Base-by-base conservation (phyloP, 2,797 vertebrate species). In the Siniperca undulata region DNA sequence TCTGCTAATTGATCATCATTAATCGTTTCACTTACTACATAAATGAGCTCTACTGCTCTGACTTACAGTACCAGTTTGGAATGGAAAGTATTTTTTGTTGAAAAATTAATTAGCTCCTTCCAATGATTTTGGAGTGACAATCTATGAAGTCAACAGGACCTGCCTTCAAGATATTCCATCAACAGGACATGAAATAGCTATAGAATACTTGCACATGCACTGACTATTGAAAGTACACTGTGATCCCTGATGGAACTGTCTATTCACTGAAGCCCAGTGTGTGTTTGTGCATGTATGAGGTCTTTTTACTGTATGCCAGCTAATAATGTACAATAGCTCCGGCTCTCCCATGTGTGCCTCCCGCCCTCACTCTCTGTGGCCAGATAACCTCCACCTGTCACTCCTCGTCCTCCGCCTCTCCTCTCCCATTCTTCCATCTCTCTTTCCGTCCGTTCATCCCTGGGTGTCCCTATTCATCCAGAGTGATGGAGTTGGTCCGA, bases 311-410 rank as follows among this genome's bases (percentile, higher is more conserved):
- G 70, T 85, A 85, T 82, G 64, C 85, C 83, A 77, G 59, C 66
- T 87, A 86, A 90, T 90, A 89, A 87, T 85, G 77, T 85, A 91
- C 89, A 91, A 88, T 92, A 73, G 78, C 78, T 74, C 38, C 72
- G 44, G 68, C 79, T 67, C 82, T 62, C 60, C 61, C 56, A 27
- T 74, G 71, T 65, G 81, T 52, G 67, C 78, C 69, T 77, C 78
- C 74, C 42, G 8, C 83, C 48, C 42, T 78, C 78, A 70, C 77
- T 76, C 80, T 88, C 77, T 68, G 67, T 72, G 71, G 68, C 60
- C 70, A 90, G 89, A 94, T 94, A 94, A 95, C 91, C 93, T 93
- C 92, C 85, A 92, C 87, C 86, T 89, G 88, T 90, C 89, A 86
- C 86, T 89, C 87, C 84, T 87, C 87, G 19, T 85, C 91, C 73